phyloP scores from a whole-genome alignment of 2,797 vertebrate species.

The Tokudaia muenninki region DNA sequence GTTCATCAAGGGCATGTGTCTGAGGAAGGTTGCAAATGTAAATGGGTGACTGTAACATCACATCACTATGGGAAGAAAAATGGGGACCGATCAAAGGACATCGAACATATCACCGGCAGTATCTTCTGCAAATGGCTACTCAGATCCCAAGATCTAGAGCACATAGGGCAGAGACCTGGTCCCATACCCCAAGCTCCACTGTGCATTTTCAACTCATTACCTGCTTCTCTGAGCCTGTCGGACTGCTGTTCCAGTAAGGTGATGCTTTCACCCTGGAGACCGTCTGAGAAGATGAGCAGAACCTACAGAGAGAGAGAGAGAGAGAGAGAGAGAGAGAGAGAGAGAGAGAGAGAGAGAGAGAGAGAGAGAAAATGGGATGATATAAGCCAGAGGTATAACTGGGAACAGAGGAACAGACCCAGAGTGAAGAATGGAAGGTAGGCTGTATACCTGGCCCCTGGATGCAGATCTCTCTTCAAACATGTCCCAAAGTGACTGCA shows the following conservation, averaged over 20 bases:
- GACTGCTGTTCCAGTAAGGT: slow-evolving; percentile 66
- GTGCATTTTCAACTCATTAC: slow-evolving; percentile 35
- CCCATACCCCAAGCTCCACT: neutral
- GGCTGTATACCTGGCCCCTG: slow-evolving; percentile 68
- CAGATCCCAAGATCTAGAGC: neutral
- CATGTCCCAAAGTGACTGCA: slow-evolving; percentile 57
- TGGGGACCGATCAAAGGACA: neutral
- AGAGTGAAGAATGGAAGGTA: neutral
- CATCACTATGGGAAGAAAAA: neutral
- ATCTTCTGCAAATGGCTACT: neutral
- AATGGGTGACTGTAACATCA: neutral
- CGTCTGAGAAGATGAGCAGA: slow-evolving; percentile 81
- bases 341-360: too few relatives aligned
- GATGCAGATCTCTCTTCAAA: slow-evolving; percentile 65
- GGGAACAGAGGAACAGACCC: neutral
- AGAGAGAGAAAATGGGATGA: neutral
- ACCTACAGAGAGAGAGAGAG: slow-evolving; percentile 63
- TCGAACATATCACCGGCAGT: neutral
- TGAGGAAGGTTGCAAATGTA: neutral
- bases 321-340: neutral
- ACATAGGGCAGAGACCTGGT: neutral
- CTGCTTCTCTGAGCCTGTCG: slow-evolving; percentile 76
- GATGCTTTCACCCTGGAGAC: slow-evolving; percentile 65
- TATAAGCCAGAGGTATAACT: neutral
- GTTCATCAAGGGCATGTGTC: neutral